phyloP scores from a whole-genome alignment of 2,797 vertebrate genomes.

The Kryptolebias ocellatus region DNA sequence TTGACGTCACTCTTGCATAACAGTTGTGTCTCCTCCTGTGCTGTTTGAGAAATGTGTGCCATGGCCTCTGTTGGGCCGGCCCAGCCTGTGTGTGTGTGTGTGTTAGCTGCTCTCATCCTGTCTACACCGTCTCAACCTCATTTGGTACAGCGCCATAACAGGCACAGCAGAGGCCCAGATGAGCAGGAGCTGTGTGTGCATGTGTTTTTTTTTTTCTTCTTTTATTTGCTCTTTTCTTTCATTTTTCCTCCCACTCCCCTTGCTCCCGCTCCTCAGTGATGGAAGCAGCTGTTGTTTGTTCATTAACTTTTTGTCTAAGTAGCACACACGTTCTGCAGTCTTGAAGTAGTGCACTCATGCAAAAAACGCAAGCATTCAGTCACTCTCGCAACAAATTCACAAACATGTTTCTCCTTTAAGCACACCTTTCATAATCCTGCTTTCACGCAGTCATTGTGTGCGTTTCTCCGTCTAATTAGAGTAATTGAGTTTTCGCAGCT shows the following conservation, averaged over 20 bases:
- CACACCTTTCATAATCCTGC: constrained; percentile 16
- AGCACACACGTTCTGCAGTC: constrained; percentile 31
- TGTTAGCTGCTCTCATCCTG: constrained; percentile 32
- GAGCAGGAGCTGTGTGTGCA: constrained; percentile 24
- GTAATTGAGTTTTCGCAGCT: constrained; percentile 63
- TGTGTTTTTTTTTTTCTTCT: constrained; percentile 22
- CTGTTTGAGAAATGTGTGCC: constrained; percentile 25
- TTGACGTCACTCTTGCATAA: constrained; percentile 55
- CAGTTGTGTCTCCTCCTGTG: constrained; percentile 40
- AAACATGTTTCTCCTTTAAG: constrained; percentile 28
- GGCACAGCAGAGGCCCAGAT: constrained; percentile 43
- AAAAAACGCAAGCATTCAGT: constrained; percentile 1
- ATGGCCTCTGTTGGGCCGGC: constrained; percentile 49
- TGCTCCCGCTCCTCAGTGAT: constrained; percentile 40
- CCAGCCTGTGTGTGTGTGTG: constrained; percentile 41
- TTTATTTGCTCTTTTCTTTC: constrained; percentile 27
- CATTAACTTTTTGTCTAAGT: constrained; percentile 52
- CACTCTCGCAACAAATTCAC: not conserved
- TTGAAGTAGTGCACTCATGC: constrained; percentile 13
- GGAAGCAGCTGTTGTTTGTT: constrained; percentile 73
- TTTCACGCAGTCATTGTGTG: constrained; percentile 31
- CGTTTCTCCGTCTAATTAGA: constrained; percentile 58
- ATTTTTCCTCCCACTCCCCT: constrained; percentile 45
- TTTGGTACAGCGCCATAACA: constrained; percentile 36
- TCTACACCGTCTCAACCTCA: constrained; percentile 40